phyloP scores from a whole-genome alignment of 1,140 invertebrate genomes.

The Brachystomella parvula region DNA sequence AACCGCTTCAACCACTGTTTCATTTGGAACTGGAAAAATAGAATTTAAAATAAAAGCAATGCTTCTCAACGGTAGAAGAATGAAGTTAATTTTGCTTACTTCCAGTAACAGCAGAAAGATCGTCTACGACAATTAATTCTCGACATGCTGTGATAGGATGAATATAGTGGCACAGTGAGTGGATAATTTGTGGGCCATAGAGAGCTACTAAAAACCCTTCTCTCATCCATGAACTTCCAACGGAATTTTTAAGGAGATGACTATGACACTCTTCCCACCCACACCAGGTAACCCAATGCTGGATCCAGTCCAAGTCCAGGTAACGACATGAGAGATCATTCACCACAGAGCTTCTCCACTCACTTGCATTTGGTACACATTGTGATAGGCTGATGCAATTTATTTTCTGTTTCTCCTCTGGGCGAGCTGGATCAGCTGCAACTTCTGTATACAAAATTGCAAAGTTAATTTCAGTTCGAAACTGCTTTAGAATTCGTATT shows the following conservation, averaged over 20 bases:
- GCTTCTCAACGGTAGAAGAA: neutral
- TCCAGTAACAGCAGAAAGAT: neutral
- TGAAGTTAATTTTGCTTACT: neutral
- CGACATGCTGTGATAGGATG: constrained; percentile 19
- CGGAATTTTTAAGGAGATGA: constrained; percentile 13
- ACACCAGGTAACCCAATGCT: constrained; percentile 22
- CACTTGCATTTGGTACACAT: neutral
- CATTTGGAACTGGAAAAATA: constrained; percentile 13
- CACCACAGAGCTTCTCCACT: neutral
- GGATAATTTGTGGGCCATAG: constrained; percentile 24
- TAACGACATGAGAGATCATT: neutral
- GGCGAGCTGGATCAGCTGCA: neutral
- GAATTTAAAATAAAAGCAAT: neutral
- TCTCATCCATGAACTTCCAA: constrained; percentile 28
- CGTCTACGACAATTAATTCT: neutral
- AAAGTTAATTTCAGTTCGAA: neutral
- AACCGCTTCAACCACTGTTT: neutral
- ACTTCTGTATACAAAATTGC: neutral
- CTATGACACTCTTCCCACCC: constrained; percentile 31
- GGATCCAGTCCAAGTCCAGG: neutral
- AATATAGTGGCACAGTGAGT: constrained; percentile 24
- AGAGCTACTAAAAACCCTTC: constrained; percentile 28
- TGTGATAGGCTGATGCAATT: neutral
- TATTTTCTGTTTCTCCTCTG: neutral
- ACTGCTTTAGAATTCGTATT: neutral